Evolutionary conservation across 2,113 vertebrate genomes (phyloP), one percentile per base, ranked within the genome.

Genomic region (Larimichthys crocea): DNA sequence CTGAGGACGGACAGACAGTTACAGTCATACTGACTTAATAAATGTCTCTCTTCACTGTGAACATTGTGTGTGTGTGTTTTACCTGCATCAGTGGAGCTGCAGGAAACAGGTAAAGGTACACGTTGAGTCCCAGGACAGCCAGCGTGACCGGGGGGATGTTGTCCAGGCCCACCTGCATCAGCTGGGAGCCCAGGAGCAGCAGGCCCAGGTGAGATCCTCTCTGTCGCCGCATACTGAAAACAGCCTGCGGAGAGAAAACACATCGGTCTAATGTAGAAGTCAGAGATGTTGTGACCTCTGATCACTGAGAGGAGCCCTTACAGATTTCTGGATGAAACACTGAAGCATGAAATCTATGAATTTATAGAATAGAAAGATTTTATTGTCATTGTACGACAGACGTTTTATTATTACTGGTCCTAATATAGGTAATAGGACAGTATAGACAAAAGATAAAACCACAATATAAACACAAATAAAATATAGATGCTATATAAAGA

Each of bases 101-200:
- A 0, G 98, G 98, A 60, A 91, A 95, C 80, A 99, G 75, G 86
- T 95, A 99, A 1, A 99, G 93, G 89, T 96, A 97, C 80, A 96
- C 63, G 16, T 99, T 99, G 84, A 99, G 85, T 48, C 80, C 95
- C 52, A 99, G 91, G 0, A 96, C 93, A 48, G 90, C 95, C 53
- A 99, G 93, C 0, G 98, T 99, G 79, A 97, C 94, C 4, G 97
- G 95, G 22, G 98, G 98, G 86, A 99, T 95, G 70, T 98, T 98
- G 82, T 94, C 92, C 70, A 97, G 26, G 2, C 98, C 98, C 69
- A 98, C 73, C 26, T 96, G 96, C 82, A 94, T 94, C 66, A 99
- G 79, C 82, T 99, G 96, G 83, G 94, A 95, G 72, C 96, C 92
- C 61, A 99, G 94, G 55, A 99, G 71, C 55, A 98, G 56, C 61